Evolutionary conservation across 2,113 vertebrate genomes (phyloP), one percentile per base, ranked within the genome.

Genomic region (Xenus cinereus): DNA sequence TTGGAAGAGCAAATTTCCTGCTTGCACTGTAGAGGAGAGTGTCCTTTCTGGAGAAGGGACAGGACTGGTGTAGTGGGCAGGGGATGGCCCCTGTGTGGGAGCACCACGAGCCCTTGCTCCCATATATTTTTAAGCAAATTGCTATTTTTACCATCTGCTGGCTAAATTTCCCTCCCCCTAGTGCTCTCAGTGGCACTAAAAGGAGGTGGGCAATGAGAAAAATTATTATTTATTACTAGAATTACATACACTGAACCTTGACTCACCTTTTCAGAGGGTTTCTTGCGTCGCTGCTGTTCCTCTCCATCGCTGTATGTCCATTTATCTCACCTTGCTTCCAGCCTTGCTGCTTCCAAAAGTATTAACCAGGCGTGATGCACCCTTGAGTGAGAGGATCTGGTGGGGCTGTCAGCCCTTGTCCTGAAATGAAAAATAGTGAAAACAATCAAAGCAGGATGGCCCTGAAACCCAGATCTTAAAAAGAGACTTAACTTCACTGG

Each of bases 251-350:
- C 28, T 1, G 9, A 59, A 53, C 23, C 71, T 60, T 53, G 48
- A 66, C 33, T 82, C 9, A 8, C 33, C 33, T 90, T 77, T 69
- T 60, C 73, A 33, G 28, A 8, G 20, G 9, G 9, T 43, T 69
- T 53, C 32, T 76, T 14, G 19, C 41, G 20, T 88, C 0, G 6
- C 60, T 48, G 32, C 63, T 43, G 23, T 57, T 69, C 43, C 33
- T 21, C 14, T 73, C 24, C 7, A 1, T 15, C 1, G 3, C 18
- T 0, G 3, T 43, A 17, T 16, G 5, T 59, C 66, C 26, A 17
- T 72, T 51, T 41, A 16, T 72, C n/a, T 80, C 43, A 46, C 64
- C 82, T 95, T 73, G 62, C 85, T 72, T 22, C 77, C 30, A 62
- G 72, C 67, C 57, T 63, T 28, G 43, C 78, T 77, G 72, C 69